These are phyloP conservation scores for Myotis planiceps DNA, from an alignment of 2,797 vertebrate species.

Conservation along the genomic window DNA sequence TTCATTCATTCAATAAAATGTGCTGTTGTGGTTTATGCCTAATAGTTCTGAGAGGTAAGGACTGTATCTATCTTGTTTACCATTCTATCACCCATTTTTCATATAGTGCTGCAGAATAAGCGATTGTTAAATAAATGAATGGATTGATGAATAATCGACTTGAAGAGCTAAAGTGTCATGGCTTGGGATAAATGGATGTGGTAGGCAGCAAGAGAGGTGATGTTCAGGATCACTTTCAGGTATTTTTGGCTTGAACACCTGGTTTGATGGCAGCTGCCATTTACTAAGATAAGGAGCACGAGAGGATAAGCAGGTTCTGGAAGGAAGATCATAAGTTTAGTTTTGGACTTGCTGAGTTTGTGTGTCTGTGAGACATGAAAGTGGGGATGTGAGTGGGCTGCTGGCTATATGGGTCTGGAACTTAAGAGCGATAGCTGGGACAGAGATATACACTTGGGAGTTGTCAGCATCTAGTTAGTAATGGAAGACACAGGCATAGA, in stretches of 20 bases:
- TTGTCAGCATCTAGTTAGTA: constrained; percentile 52
- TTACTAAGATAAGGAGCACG: not conserved
- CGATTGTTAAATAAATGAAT: not conserved
- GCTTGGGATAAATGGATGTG: not conserved
- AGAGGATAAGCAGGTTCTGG: not conserved
- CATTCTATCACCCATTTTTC: not conserved
- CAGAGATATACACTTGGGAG: constrained; percentile 24
- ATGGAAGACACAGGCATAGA: not conserved
- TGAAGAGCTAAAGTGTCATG: not conserved
- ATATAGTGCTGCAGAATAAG: not conserved
- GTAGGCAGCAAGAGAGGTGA: not conserved
- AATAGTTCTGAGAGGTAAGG: not conserved
- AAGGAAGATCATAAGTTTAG: not conserved
- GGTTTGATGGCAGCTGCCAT: not conserved
- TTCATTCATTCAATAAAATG: not conserved
- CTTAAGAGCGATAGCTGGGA: constrained; percentile 19
- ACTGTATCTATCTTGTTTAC: not conserved
- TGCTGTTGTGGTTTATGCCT: not conserved
- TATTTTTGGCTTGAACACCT: not conserved
- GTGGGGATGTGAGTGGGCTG: constrained; percentile 9
- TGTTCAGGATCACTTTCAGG: not conserved
- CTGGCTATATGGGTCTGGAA: constrained; percentile 51
- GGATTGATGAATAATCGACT: not conserved
- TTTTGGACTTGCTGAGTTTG: not conserved
- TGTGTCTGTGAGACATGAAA: constrained; percentile 25